Percentiles rank a stretch among this genome's conserved stretches.
phyloP scores from a whole-genome alignment of 2,888 invertebrate genomes.

The Altica lythri region DNA sequence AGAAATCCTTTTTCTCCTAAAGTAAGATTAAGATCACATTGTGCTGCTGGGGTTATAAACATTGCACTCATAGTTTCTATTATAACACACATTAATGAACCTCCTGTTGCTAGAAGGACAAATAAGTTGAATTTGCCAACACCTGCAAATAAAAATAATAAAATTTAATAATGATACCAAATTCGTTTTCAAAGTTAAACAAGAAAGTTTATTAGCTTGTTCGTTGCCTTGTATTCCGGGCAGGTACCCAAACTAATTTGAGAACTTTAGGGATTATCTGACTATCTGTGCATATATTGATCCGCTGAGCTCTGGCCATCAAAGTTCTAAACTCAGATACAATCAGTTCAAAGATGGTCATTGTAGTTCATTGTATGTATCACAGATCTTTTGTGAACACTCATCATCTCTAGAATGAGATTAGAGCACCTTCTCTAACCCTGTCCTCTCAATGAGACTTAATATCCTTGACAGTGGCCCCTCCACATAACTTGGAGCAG shows the following conservation, averaged over 20 bases:
- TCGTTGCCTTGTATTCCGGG: background rate
- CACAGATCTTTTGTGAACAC: too few relatives aligned
- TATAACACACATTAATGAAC: slow-evolving; percentile 69
- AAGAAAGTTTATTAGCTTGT: background rate
- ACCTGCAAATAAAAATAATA: slow-evolving; percentile 52
- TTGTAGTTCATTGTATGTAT: too few relatives aligned
- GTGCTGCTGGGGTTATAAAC: slow-evolving; percentile 69
- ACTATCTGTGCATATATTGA: too few relatives aligned
- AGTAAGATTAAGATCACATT: slow-evolving; percentile 69
- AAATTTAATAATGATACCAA: background rate
- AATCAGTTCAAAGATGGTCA: too few relatives aligned
- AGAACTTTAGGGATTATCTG: too few relatives aligned
- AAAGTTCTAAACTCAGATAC: too few relatives aligned
- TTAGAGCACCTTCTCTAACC: too few relatives aligned
- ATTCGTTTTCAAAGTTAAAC: background rate
- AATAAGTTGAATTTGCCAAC: slow-evolving; percentile 67
- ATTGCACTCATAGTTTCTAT: slow-evolving; percentile 70
- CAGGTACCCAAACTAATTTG: background rate
- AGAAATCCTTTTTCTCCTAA: slow-evolving; percentile 66
- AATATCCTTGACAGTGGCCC: too few relatives aligned
- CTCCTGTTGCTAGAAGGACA: slow-evolving; percentile 65
- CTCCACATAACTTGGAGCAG: too few relatives aligned
- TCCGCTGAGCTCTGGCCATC: too few relatives aligned
- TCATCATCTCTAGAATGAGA: too few relatives aligned
- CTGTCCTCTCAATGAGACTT: too few relatives aligned